Evolutionary conservation across 2,113 vertebrate genomes (phyloP).

Genomic region (Boulengerochromis microlepis): DNA sequence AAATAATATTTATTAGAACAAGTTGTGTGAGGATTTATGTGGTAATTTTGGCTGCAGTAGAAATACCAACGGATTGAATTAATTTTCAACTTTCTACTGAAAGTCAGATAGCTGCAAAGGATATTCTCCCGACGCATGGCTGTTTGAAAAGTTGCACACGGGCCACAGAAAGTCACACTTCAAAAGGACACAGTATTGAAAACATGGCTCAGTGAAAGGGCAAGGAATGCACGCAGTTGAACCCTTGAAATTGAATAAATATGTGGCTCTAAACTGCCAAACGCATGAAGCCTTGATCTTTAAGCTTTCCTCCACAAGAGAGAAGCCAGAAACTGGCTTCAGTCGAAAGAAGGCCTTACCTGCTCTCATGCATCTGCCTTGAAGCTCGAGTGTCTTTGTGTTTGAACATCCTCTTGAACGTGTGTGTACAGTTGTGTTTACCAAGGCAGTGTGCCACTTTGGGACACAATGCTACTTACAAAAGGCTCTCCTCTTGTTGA

Average conservation of each 20-base stretch:
- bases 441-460: not conserved
- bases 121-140: not conserved
- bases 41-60: not conserved
- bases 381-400: not conserved
- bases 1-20: conserved; percentile 17
- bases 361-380: not conserved
- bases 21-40: not conserved
- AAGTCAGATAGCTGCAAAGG: not conserved
- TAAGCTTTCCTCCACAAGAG: conserved; percentile 28
- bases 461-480: not conserved
- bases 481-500: not conserved
- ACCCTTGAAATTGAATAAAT: conserved; percentile 52
- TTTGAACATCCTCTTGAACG: not conserved
- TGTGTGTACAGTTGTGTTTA: conserved; percentile 10
- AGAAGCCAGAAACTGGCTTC: not conserved
- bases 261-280: conserved; percentile 17
- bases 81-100: not conserved
- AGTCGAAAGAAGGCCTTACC: not conserved
- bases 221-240: conserved; percentile 23
- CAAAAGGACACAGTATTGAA: conserved; percentile 24
- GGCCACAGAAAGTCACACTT: not conserved
- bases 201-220: conserved; percentile 2
- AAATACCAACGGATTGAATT: not conserved
- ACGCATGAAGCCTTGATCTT: conserved; percentile 41
- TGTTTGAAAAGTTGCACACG: not conserved